Base-by-base conservation (phyloP, 1,140 invertebrate species). In the Phymastichus coffea region DNA sequence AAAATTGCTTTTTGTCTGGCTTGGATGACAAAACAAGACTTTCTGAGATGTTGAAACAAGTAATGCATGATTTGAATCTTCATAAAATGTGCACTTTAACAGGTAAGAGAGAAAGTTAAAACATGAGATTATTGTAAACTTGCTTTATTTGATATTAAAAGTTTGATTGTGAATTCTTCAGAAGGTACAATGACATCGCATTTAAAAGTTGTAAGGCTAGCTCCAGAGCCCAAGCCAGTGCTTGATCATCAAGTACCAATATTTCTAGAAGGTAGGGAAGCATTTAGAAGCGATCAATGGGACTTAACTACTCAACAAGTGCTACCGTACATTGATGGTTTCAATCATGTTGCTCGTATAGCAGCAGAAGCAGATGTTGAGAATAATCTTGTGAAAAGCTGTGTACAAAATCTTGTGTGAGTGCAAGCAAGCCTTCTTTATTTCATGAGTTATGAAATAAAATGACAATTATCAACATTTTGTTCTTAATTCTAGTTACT, bases 231-330 rank as follows among this genome's bases (percentile, higher is more conserved):
- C 3, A 83, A 85, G n/a, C 80, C 84, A 10, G 92, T 97, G 4
- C 80, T 88, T 47, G 94, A 96, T 79, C 90, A 94, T 76, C 90
- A 96, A 79, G 95, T 98, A 2, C 95, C 95, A 0, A 85, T 97
- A 28, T 87, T 96, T 67, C 80, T 90, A 37, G 82, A 85, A 67
- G 76, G 81, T 71, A 72, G 76, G 71, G 83, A 82, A 76, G 72
- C 75, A 54, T 84, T 80, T 71, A 83, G 79, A 64, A 77, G 77
- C 7, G 86, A 88, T 69, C 86, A 91, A 49, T 97, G 94, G 94
- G 94, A 97, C 78, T 84, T 97, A 20, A 97, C 95, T 4, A 97
- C 94, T 4, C 89, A 95, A 73, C 89, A 92, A 81, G 85, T 95
- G 38, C 79, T 96, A 14, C 91, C 93, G 0, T 92, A 91, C 67